These are phyloP conservation scores for Latrodectus hesperus DNA, from an alignment of 2,888 invertebrate genomes.

Conservation along the genomic window DNA sequence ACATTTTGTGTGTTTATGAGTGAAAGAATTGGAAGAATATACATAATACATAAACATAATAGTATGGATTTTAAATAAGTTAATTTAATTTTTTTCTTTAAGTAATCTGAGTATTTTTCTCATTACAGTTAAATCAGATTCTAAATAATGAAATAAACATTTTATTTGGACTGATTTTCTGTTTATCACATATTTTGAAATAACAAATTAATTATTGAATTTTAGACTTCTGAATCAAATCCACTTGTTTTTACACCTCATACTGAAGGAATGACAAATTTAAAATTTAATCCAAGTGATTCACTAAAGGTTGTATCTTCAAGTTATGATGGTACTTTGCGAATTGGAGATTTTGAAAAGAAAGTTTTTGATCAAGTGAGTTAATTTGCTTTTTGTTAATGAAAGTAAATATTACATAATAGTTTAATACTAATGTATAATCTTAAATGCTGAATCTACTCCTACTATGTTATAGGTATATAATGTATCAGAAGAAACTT, in stretches of 20 bases:
- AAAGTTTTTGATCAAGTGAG: slow-evolving; percentile 74
- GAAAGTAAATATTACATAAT: neutral
- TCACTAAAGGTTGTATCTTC: slow-evolving; percentile 73
- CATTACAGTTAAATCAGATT: too few relatives aligned
- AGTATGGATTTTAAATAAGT: too few relatives aligned
- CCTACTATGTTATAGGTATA: slow-evolving; percentile 13
- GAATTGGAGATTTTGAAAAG: slow-evolving; percentile 74
- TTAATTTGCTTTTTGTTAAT: neutral
- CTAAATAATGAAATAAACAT: too few relatives aligned
- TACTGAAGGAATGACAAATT: slow-evolving; percentile 74
- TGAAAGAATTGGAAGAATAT: too few relatives aligned
- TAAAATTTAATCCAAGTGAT: slow-evolving; percentile 72
- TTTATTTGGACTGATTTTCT: too few relatives aligned
- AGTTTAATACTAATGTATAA: neutral
- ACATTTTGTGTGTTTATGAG: too few relatives aligned
- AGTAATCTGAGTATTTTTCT: too few relatives aligned
- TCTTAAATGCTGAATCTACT: neutral
- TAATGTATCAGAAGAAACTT: slow-evolving; percentile 17
- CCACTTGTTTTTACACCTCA: slow-evolving; percentile 74
- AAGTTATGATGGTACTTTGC: slow-evolving; percentile 76
- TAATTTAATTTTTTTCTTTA: too few relatives aligned
- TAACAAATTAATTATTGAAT: neutral
- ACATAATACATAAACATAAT: too few relatives aligned
- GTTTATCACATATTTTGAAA: too few relatives aligned
- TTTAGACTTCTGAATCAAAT: slow-evolving; percentile 70